Percentiles rank a stretch among this genome's conserved stretches.
phyloP scores from a whole-genome alignment of 2,797 vertebrate genomes.

The Phrynocephalus guinanensis region DNA sequence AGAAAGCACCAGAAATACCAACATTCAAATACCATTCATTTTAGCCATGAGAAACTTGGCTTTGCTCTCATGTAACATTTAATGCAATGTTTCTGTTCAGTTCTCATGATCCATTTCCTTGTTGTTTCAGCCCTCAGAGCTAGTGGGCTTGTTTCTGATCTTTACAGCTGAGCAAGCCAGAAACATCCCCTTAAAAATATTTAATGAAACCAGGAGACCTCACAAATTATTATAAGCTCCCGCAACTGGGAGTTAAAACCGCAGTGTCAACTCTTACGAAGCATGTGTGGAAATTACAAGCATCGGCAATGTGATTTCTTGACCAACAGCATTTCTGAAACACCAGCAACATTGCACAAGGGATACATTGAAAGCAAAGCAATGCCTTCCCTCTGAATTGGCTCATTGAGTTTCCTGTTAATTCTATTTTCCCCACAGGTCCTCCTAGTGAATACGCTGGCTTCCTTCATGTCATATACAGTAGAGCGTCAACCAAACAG shows the following conservation, averaged over 20 bases:
- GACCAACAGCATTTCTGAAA: not conserved
- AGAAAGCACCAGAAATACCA: not conserved
- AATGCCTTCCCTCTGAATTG: constrained; percentile 6
- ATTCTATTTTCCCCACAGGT: constrained; percentile 27
- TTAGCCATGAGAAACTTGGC: not conserved
- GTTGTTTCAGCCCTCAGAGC: not conserved
- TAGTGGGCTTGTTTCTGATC: not conserved
- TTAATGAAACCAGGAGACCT: constrained; percentile 7
- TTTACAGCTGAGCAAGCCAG: not conserved
- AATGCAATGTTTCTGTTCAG: not conserved
- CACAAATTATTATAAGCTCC: constrained; percentile 21
- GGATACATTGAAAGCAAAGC: not conserved
- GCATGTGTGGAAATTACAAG: constrained; percentile 16
- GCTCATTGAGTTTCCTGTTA: constrained; percentile 36
- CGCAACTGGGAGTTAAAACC: constrained; percentile 28
- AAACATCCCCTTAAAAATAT: constrained; percentile 9
- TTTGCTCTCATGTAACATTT: not conserved
- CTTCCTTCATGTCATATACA: not conserved
- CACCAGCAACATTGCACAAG: not conserved
- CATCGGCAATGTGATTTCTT: not conserved
- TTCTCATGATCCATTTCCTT: not conserved
- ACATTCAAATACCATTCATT: not conserved
- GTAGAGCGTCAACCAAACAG: not conserved
- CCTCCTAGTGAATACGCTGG: not conserved
- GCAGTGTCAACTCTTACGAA: not conserved